Evolutionary conservation across 1,140 invertebrate genomes (phyloP).

Genomic region (Procambarus clarkii): DNA sequence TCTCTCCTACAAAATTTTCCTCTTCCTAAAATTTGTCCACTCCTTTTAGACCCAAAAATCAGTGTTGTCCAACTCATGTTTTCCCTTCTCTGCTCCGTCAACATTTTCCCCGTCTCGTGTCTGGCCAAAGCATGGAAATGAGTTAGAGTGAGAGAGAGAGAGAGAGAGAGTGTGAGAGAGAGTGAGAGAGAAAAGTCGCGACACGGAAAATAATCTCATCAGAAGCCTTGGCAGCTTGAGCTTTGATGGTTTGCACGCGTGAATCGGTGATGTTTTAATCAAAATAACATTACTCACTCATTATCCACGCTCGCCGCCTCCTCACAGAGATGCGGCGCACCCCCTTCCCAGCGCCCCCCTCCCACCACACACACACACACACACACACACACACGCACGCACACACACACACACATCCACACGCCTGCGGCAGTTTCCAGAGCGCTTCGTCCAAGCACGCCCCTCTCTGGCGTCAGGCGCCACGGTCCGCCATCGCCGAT

Average conservation of each 20-base stretch:
- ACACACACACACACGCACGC: neutral
- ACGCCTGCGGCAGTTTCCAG: neutral
- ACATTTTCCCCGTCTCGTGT: too few relatives aligned
- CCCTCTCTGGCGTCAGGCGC: too few relatives aligned
- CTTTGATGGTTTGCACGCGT: conserved; percentile 46
- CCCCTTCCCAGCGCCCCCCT: too few relatives aligned
- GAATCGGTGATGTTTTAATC: conserved; percentile 59
- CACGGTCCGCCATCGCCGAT: neutral
- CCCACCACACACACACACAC: too few relatives aligned
- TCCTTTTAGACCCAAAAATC: too few relatives aligned
- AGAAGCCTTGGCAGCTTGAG: neutral
- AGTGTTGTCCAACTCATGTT: too few relatives aligned
- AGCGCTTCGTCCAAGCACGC: neutral
- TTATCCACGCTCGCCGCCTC: conserved; percentile 52
- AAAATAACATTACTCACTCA: conserved; percentile 67
- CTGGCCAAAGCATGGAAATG: conserved; percentile 28
- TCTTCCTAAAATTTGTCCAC: too few relatives aligned
- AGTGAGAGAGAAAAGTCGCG: conserved; percentile 28
- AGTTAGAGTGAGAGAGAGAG: conserved; percentile 21
- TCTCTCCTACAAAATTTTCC: too few relatives aligned
- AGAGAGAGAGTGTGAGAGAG: too few relatives aligned
- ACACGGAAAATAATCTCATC: conserved; percentile 46
- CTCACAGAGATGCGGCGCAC: neutral
- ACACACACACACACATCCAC: neutral
- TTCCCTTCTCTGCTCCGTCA: too few relatives aligned